Conservation (phyloP, 1,140 invertebrate species). For the Drosophila ambigua region DNA sequence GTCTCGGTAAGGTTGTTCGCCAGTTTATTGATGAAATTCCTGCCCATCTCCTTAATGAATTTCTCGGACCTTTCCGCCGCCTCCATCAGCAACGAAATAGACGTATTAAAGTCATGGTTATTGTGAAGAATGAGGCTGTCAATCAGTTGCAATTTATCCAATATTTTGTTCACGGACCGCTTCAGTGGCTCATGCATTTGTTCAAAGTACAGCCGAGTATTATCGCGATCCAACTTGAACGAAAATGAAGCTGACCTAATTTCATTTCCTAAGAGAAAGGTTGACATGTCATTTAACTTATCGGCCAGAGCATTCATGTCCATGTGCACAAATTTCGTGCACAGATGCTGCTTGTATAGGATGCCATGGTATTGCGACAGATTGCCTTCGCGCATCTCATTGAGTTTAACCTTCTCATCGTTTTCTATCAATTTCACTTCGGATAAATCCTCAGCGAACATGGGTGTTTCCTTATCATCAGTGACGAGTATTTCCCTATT, state of each 20-base stretch:
- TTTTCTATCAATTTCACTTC: slow-evolving; percentile 85
- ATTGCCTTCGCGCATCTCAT: slow-evolving; percentile 85
- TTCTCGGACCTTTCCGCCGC: slow-evolving; percentile 88
- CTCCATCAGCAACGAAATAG: slow-evolving; percentile 87
- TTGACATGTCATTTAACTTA: slow-evolving; percentile 84
- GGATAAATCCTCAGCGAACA: slow-evolving; percentile 82
- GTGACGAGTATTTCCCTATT: slow-evolving; percentile 63
- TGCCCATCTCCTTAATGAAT: slow-evolving; percentile 87
- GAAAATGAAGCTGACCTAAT: too few species aligned
- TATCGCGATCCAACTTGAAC: too few species aligned
- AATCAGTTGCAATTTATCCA: slow-evolving; percentile 86
- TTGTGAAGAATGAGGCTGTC: slow-evolving; percentile 87
- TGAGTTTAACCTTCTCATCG: slow-evolving; percentile 85
- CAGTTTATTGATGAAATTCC: slow-evolving; percentile 59
- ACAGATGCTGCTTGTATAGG: slow-evolving; percentile 83
- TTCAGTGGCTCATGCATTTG: too few species aligned
- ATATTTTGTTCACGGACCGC: too few species aligned
- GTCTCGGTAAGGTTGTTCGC: too few species aligned
- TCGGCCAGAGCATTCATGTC: slow-evolving; percentile 18
- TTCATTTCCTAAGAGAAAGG: too few species aligned
- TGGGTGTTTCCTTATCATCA: slow-evolving; percentile 54
- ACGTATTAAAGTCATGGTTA: slow-evolving; percentile 89
- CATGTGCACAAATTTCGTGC: slow-evolving; percentile 84
- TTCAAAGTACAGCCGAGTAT: slow-evolving; percentile 83
- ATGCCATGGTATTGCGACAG: slow-evolving; percentile 75